These are phyloP conservation scores for Dryomyza anilis DNA, from an alignment of 2,888 invertebrate species.

Conservation along the genomic window DNA sequence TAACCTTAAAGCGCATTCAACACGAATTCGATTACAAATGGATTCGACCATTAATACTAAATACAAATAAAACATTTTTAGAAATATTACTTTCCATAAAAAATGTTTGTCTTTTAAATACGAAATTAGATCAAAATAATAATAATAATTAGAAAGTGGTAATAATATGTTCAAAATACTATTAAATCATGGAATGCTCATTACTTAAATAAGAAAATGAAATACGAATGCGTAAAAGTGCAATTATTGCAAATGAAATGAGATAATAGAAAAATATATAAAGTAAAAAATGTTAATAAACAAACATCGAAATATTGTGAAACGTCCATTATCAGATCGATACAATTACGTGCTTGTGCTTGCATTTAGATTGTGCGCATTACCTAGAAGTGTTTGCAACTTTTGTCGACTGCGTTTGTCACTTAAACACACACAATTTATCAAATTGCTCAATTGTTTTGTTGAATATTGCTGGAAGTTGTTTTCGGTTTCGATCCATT, in stretches of 20 bases:
- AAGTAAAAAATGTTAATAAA: background rate
- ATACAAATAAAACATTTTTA: no score
- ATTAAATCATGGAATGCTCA: background rate
- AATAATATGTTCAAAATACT: conserved; percentile 2
- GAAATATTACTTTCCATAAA: no score
- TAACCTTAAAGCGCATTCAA: background rate
- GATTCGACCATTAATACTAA: no score
- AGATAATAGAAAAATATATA: background rate
- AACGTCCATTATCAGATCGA: background rate
- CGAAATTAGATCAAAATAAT: background rate
- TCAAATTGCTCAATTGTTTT: conserved; percentile 83
- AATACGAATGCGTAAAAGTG: background rate
- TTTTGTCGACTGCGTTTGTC: conserved; percentile 86
- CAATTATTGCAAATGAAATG: background rate
- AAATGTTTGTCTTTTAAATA: no score
- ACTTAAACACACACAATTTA: conserved; percentile 85
- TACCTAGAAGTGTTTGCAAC: conserved; percentile 74
- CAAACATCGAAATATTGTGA: background rate
- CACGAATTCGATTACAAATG: no score
- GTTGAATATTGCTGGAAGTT: conserved; percentile 88
- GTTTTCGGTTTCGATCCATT: conserved; percentile 83
- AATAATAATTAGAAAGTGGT: conserved; percentile 15
- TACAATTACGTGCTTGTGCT: conserved; percentile 36
- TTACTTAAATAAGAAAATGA: background rate
- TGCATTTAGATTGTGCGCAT: conserved; percentile 41